phyloP scores from a whole-genome alignment of 1,140 invertebrate species.

The Cydia strobilella region DNA sequence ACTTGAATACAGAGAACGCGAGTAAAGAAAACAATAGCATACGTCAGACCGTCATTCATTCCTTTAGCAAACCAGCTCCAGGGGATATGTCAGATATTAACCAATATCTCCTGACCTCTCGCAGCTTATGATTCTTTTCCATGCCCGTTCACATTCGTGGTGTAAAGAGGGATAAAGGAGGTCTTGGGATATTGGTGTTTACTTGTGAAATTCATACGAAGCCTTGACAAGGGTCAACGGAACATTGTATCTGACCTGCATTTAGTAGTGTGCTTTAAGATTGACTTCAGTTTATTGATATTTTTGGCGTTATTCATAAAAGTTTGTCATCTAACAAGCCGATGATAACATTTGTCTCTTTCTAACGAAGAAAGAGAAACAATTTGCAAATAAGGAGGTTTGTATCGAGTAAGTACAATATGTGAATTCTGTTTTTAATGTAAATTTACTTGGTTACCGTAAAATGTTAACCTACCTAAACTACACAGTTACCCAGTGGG shows the following conservation, averaged over 20 bases:
- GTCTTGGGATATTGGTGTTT: neutral
- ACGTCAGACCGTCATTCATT: slow-evolving; percentile 12
- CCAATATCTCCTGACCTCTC: neutral
- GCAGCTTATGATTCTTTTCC: neutral
- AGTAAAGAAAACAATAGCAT: slow-evolving; percentile 19
- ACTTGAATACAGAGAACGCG: neutral
- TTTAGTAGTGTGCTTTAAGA: slow-evolving; percentile 14
- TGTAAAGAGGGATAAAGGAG: neutral
- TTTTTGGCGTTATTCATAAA: too few relatives aligned
- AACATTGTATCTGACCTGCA: slow-evolving; percentile 29
- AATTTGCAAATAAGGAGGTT: too few relatives aligned
- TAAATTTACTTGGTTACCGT: too few relatives aligned
- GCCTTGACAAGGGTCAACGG: slow-evolving; percentile 6
- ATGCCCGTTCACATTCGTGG: neutral
- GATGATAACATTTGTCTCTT: too few relatives aligned
- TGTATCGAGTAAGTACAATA: too few relatives aligned
- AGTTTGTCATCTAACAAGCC: too few relatives aligned
- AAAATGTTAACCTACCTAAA: too few relatives aligned
- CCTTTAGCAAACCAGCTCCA: slow-evolving; percentile 4
- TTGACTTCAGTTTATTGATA: neutral
- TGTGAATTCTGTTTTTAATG: too few relatives aligned
- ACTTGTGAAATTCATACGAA: slow-evolving; percentile 26
- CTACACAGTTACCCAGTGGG: too few relatives aligned
- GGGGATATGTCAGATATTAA: slow-evolving; percentile 18
- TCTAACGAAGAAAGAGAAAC: too few relatives aligned